These are phyloP conservation scores for Cotesia typhae DNA, from an alignment of 1,140 invertebrate genomes.

Conservation along the genomic window DNA sequence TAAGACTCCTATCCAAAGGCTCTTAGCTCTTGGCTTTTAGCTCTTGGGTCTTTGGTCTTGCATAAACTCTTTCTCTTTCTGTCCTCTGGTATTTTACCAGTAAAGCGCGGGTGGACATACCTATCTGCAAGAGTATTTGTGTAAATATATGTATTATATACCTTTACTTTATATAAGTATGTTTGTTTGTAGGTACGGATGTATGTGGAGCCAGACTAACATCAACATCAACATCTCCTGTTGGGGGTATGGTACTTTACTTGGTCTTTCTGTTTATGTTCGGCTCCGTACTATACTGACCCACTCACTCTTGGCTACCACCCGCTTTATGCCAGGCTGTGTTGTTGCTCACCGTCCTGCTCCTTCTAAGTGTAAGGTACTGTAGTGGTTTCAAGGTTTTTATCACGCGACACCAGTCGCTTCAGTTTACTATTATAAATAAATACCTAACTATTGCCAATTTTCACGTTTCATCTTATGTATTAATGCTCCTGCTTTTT, in stretches of 20 bases:
- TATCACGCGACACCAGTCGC: too few species aligned
- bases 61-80: slow-evolving; percentile 15
- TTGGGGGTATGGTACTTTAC: background rate
- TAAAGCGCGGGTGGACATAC: slow-evolving; percentile 20
- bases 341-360: slow-evolving; percentile 14
- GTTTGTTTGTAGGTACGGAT: background rate
- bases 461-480: too few species aligned
- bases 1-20: too few species aligned
- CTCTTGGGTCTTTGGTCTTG: background rate
- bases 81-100: slow-evolving; percentile 7
- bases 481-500: too few species aligned
- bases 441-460: background rate
- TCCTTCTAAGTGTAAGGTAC: background rate
- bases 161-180: too few species aligned
- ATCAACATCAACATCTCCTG: background rate
- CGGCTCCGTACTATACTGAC: slow-evolving; percentile 22
- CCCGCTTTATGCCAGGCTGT: background rate
- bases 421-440: background rate
- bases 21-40: background rate
- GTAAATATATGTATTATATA: background rate
- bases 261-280: slow-evolving; percentile 9
- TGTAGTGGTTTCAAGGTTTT: too few species aligned
- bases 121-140: background rate
- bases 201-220: background rate
- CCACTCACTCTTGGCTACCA: slow-evolving; percentile 25